phyloP scores from a whole-genome alignment of 2,113 vertebrate species.

The Tapirus terrestris region DNA sequence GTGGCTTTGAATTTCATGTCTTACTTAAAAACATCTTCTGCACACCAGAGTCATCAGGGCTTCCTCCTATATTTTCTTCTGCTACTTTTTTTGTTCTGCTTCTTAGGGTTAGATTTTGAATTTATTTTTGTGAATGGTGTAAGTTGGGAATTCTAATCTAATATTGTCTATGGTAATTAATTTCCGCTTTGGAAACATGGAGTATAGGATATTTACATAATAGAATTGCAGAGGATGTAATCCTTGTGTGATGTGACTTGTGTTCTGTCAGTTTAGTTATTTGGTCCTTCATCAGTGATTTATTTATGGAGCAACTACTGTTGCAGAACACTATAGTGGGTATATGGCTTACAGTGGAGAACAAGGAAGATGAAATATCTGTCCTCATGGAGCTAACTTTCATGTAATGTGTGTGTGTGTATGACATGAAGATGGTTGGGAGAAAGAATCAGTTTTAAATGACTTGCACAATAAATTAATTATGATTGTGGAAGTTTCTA shows the following conservation, averaged over 20 bases:
- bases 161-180: background rate
- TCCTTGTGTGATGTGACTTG: background rate
- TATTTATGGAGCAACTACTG: background rate
- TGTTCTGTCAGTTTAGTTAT: background rate
- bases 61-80: background rate
- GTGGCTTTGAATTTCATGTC: background rate
- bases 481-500: background rate
- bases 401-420: background rate
- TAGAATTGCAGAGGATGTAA: background rate
- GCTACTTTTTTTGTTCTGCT: background rate
- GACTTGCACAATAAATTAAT: background rate
- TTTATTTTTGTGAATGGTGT: background rate
- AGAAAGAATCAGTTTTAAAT: background rate
- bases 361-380: background rate
- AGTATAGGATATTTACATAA: background rate
- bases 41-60: background rate
- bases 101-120: background rate
- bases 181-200: background rate
- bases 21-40: background rate
- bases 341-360: background rate
- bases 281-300: background rate
- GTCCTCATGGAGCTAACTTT: background rate
- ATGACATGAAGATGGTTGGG: background rate
- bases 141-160: background rate
- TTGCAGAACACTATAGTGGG: background rate